Percentiles rank a stretch among this genome's conserved stretches.
Conservation (phyloP, 2,888 invertebrate species). For the Drosophila infuscata region DNA sequence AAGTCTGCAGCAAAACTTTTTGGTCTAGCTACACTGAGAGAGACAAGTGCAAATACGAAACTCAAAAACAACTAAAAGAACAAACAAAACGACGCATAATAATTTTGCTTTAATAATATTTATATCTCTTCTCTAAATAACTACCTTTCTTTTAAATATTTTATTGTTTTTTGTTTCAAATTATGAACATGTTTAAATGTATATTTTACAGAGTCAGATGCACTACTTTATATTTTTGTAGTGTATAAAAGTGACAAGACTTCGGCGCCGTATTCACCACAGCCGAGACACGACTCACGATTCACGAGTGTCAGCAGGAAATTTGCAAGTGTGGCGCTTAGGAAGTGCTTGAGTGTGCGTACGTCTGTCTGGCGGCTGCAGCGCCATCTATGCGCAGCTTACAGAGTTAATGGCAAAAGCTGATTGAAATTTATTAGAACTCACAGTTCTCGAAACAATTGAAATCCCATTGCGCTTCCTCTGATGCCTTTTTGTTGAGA, state of each 20-base stretch:
- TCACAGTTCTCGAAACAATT: background rate
- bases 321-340: constrained; percentile 58
- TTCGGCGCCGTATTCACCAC: constrained; percentile 55
- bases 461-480: constrained; percentile 16
- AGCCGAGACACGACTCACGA: constrained; percentile 49
- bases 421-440: constrained; percentile 47
- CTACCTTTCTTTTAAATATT: background rate
- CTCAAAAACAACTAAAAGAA: background rate
- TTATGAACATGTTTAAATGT: no score
- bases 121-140: background rate
- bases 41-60: background rate
- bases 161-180: background rate
- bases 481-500: constrained; percentile 29
- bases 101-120: background rate
- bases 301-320: constrained; percentile 49
- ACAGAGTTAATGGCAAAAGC: constrained; percentile 23
- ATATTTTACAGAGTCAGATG: no score
- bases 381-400: constrained; percentile 67
- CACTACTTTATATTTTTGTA: constrained; percentile 2
- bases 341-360: constrained; percentile 47
- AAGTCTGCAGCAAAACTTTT: constrained; percentile 60
- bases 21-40: constrained; percentile 33
- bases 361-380: constrained; percentile 10
- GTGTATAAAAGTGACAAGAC: constrained; percentile 21
- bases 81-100: background rate